Evolutionary conservation across 2,797 vertebrate genomes (phyloP), one percentile per base, ranked within the genome.

Genomic region (Lepus oiostolus): DNA sequence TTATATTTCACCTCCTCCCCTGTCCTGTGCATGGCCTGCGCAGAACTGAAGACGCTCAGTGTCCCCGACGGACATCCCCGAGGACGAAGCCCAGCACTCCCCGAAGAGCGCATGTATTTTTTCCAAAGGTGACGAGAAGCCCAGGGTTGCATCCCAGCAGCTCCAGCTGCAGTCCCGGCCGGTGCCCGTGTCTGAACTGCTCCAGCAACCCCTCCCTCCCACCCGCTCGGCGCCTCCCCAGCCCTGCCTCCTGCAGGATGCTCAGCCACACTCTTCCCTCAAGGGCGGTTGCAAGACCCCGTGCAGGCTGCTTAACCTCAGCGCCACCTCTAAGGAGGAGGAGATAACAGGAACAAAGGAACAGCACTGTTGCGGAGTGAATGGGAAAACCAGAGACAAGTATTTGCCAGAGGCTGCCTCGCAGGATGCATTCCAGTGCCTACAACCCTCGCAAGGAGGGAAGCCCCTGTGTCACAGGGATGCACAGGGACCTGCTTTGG

Each of bases 121-220:
- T 47, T 8, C 38, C 54, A 62, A 88, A 60, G 32, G 30, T 3
- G 22, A 47, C 35, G n/a, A 58, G 94, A 68, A 82, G 65, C 10
- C 54, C 0, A 28, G 28, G 16, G 58, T 6, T 70, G 70, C 21
- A 50, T 70, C 67, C 13, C 11, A 22, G 28, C 35, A 35, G 26
- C 1, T 1, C 22, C 0, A 30, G 65, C 4, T 9, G 14, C 71
- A 30, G 50, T 22, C 7, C 3, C 0, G 19, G 60, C 22, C 4
- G 1, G 1, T 1, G 0, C 14, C 77, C 83, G 30, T 32, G 63
- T 60, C 65, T 12, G 35, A 0, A 52, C 1, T 5, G 14, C 21
- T 50, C 22, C 35, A 21, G n/a, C 42, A 3, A 32, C 12, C 38
- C 52, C 54, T 93, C n/a, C n/a, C 28, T n/a, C 38, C 22, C 26